These are phyloP conservation scores for Cinclus cinclus DNA, from an alignment of 2,113 vertebrate species.

Conservation along the genomic window DNA sequence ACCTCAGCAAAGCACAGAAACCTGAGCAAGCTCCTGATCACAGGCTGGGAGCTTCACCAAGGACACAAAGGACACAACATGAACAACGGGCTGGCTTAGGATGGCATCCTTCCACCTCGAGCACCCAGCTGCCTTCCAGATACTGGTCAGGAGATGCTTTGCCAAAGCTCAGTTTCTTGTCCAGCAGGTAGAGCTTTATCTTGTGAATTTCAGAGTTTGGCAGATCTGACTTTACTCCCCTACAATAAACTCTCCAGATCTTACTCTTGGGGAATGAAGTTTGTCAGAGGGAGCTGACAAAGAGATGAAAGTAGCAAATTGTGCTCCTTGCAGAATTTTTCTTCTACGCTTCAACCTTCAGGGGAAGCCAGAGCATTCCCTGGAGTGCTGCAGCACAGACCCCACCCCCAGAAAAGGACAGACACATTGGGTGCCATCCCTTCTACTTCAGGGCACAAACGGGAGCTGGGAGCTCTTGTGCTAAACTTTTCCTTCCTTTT, in stretches of 20 bases:
- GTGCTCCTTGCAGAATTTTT: not conserved
- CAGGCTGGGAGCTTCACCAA: not conserved
- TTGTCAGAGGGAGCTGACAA: not conserved
- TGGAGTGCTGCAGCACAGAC: not conserved
- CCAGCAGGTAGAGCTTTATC: not conserved
- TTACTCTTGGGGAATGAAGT: accelerated
- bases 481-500: not conserved
- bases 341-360: not conserved
- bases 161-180: not conserved
- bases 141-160: not conserved
- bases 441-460: not conserved
- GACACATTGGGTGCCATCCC: not conserved
- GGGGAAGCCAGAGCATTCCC: not conserved
- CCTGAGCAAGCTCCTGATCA: not conserved
- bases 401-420: not conserved
- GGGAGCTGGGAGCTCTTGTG: accelerated
- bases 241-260: not conserved
- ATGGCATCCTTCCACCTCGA: not conserved
- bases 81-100: not conserved
- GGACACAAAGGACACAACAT: not conserved
- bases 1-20: too few species aligned
- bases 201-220: too few species aligned
- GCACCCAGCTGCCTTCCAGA: not conserved
- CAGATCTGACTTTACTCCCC: not conserved
- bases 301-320: not conserved